phyloP scores from a whole-genome alignment of 2,113 vertebrate species.

The Lanius ludovicianus region DNA sequence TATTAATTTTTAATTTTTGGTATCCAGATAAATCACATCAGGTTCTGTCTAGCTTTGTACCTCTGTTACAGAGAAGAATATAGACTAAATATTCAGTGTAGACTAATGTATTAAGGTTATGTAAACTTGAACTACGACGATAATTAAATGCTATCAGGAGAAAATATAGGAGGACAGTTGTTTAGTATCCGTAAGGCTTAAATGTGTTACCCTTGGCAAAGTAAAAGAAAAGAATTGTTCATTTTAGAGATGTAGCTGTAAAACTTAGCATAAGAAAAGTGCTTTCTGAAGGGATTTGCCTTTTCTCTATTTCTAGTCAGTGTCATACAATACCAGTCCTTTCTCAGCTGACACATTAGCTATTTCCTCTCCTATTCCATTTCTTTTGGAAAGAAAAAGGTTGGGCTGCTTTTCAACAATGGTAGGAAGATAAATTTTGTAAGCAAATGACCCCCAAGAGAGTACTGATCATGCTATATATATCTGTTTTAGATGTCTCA shows the following conservation, averaged over 20 bases:
- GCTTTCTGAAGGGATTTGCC: not conserved
- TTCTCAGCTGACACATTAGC: not conserved
- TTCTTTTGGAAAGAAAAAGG: not conserved
- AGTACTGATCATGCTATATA: not conserved
- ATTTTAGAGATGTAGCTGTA: not conserved
- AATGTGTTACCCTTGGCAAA: not conserved
- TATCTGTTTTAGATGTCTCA: not conserved
- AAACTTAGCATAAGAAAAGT: not conserved
- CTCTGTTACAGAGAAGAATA: not conserved
- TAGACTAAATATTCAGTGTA: not conserved
- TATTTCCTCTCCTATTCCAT: not conserved
- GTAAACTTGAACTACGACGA: not conserved
- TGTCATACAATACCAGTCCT: not conserved
- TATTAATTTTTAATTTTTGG: not conserved
- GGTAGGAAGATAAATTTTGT: constrained; percentile 15
- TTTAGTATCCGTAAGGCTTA: not conserved
- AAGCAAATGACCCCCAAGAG: not conserved
- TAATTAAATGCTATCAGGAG: not conserved
- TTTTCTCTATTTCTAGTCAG: not conserved
- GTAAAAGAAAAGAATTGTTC: not conserved
- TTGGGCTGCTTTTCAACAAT: not conserved
- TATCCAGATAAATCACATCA: not conserved
- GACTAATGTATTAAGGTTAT: not conserved
- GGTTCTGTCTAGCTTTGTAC: not conserved
- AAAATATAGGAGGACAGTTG: not conserved